phyloP scores from a whole-genome alignment of 2,113 vertebrate genomes.

The human (Homo sapiens) region GRCh38 chr2:101951501-101952000 shows the following conservation, averaged over 20 bases:
- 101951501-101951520: neutral
- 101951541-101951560: neutral
- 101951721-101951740: neutral
- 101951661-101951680: neutral
- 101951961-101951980: neutral
- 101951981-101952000: neutral
- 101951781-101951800: neutral
- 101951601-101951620: neutral
- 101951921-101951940: neutral
- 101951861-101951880: neutral
- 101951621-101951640: neutral
- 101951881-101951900: neutral
- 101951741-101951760: neutral
- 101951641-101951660: neutral
- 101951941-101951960: neutral
- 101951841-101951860: neutral
- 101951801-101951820: neutral
- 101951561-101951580: neutral
- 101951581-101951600: neutral
- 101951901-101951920: neutral
- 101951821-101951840: neutral
- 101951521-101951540: neutral
- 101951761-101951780: neutral
- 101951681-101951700: neutral
- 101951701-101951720: neutral